Evolutionary conservation across 1,140 invertebrate species (phyloP).

Genomic region (Eulimnadia texana): DNA sequence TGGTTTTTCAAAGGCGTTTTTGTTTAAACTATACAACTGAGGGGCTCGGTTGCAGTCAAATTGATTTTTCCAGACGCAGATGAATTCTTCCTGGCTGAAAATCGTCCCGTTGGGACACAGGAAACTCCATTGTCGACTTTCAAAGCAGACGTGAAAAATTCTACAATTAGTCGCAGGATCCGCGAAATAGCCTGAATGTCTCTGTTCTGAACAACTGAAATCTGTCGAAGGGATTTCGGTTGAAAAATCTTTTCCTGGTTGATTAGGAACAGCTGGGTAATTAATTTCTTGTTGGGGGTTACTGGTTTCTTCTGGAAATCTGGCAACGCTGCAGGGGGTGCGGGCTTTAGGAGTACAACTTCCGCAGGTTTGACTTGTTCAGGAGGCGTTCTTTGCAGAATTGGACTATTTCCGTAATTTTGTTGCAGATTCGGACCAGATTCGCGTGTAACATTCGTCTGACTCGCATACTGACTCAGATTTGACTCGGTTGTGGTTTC

Average conservation of each 20-base stretch:
- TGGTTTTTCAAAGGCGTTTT: neutral
- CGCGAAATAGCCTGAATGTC: conserved; percentile 33
- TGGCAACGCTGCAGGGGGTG: too few relatives aligned
- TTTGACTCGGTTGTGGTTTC: too few relatives aligned
- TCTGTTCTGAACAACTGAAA: conserved; percentile 57
- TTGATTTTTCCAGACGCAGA: conserved; percentile 27
- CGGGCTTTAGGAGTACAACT: too few relatives aligned
- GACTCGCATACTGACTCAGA: too few relatives aligned
- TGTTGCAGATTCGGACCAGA: too few relatives aligned
- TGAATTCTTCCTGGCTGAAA: conserved; percentile 22
- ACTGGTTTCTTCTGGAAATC: too few relatives aligned
- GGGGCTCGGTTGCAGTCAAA: conserved; percentile 19
- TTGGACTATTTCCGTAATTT: too few relatives aligned
- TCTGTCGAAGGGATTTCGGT: conserved; percentile 55
- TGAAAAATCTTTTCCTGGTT: conserved; percentile 50
- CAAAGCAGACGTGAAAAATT: conserved; percentile 24
- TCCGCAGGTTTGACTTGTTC: too few relatives aligned
- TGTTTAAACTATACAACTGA: neutral
- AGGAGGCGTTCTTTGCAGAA: too few relatives aligned
- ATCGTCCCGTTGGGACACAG: conserved; percentile 26
- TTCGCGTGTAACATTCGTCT: too few relatives aligned
- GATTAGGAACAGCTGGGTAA: conserved; percentile 64
- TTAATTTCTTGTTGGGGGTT: conserved; percentile 52
- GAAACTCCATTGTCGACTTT: conserved; percentile 19
- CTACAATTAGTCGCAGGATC: conserved; percentile 25